phyloP scores from a whole-genome alignment of 2,797 vertebrate genomes.

The Typhlichthys subterraneus region DNA sequence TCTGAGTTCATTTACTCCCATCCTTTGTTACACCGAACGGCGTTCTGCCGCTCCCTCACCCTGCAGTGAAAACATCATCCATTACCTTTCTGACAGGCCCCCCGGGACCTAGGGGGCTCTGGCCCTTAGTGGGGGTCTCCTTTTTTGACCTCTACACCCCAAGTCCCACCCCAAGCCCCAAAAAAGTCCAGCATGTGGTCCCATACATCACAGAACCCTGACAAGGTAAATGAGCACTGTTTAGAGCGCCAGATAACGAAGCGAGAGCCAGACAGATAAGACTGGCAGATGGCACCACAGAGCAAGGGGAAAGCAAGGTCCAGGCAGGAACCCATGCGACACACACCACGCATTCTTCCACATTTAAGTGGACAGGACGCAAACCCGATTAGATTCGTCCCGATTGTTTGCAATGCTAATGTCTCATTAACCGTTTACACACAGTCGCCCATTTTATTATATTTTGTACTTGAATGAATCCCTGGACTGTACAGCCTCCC shows the following conservation, averaged over 20 bases:
- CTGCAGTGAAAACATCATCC: constrained; percentile 88
- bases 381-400: background rate
- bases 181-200: constrained; percentile 67
- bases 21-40: constrained; percentile 66
- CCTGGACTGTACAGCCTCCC: too few relatives aligned
- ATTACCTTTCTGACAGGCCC: constrained; percentile 81
- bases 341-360: background rate
- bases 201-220: constrained; percentile 67
- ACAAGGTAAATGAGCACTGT: constrained; percentile 51
- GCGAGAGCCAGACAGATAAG: constrained; percentile 1
- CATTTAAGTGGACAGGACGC: background rate
- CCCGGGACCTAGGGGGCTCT: constrained; percentile 59
- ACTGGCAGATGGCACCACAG: constrained; percentile 13
- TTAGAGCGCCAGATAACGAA: constrained; percentile 34
- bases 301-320: too few relatives aligned
- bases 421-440: too few relatives aligned
- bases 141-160: constrained; percentile 60
- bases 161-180: constrained; percentile 8
- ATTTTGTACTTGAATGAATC: too few relatives aligned
- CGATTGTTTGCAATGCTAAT: background rate
- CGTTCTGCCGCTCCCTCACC: constrained; percentile 71
- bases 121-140: constrained; percentile 76
- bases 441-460: too few relatives aligned
- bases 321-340: background rate
- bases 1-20: constrained; percentile 71